These are phyloP conservation scores for Nestor notabilis DNA, from an alignment of 2,113 vertebrate genomes.

Conservation along the genomic window DNA sequence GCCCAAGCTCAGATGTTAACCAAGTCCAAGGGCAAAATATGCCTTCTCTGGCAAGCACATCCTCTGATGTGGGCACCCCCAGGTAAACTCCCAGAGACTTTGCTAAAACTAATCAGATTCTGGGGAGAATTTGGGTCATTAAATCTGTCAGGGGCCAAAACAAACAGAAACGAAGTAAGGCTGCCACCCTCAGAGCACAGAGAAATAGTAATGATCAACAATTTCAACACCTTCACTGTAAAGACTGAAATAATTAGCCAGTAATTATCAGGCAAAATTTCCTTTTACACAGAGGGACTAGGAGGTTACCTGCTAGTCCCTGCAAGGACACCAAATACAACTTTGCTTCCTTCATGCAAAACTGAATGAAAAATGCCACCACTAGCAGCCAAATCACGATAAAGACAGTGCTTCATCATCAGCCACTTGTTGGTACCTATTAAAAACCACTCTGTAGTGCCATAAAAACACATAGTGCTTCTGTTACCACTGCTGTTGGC, in stretches of 20 bases:
- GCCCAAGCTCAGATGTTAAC: neutral
- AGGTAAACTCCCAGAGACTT: neutral
- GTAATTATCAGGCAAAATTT: neutral
- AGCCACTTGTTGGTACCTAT: neutral
- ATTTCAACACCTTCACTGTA: slow-evolving; percentile 19
- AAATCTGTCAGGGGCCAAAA: slow-evolving; percentile 30
- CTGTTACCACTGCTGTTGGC: neutral
- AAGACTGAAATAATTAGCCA: slow-evolving; percentile 7
- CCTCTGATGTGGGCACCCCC: neutral
- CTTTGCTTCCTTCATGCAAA: neutral
- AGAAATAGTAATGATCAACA: slow-evolving; percentile 24
- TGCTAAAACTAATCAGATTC: neutral
- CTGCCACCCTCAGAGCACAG: neutral
- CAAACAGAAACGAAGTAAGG: neutral
- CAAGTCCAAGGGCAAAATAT: neutral
- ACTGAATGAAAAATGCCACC: neutral
- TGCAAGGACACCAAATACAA: slow-evolving; percentile 9
- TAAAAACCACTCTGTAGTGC: neutral
- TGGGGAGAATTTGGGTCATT: neutral
- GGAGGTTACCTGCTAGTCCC: neutral
- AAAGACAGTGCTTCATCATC: neutral
- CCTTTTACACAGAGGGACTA: neutral
- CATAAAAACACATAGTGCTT: neutral
- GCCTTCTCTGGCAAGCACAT: neutral
- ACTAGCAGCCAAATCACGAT: neutral